Conservation (phyloP, 2,888 invertebrate genomes). For the Saturnia pavonia region DNA sequence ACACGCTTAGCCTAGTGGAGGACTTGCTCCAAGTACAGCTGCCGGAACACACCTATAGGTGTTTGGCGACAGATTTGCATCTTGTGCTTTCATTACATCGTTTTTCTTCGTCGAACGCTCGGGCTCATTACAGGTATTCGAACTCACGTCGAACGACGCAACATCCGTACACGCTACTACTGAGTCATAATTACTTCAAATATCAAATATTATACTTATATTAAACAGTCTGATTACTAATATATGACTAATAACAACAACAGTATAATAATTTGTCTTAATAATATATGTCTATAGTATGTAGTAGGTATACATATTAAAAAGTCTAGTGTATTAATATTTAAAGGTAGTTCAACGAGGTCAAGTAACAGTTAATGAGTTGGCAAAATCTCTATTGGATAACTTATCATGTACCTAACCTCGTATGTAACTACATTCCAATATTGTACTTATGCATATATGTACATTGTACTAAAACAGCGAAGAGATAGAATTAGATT, state of each 20-base stretch:
- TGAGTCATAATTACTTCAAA: no score
- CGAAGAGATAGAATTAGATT: neutral
- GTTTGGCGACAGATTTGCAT: no score
- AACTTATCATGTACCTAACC: slow-evolving; percentile 11
- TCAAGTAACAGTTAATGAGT: slow-evolving; percentile 71
- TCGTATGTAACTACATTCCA: slow-evolving; percentile 14
- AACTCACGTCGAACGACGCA: no score
- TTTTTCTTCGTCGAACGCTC: no score
- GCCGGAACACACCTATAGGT: no score
- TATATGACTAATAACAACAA: slow-evolving; percentile 7
- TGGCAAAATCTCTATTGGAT: slow-evolving; percentile 58
- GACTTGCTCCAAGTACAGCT: no score
- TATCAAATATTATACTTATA: no score
- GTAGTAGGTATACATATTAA: slow-evolving; percentile 14
- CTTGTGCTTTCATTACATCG: no score
- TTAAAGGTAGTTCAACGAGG: slow-evolving; percentile 41
- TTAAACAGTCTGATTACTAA: neutral
- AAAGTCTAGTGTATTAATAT: slow-evolving; percentile 3
- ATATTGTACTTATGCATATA: slow-evolving; percentile 6
- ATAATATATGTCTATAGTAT: neutral
- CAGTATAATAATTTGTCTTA: neutral
- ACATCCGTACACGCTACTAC: no score
- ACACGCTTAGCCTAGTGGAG: no score
- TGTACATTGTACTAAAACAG: neutral
- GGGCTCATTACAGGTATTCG: no score